Conservation (phyloP, 2,113 vertebrate species). For the Ammodytes marinus region DNA sequence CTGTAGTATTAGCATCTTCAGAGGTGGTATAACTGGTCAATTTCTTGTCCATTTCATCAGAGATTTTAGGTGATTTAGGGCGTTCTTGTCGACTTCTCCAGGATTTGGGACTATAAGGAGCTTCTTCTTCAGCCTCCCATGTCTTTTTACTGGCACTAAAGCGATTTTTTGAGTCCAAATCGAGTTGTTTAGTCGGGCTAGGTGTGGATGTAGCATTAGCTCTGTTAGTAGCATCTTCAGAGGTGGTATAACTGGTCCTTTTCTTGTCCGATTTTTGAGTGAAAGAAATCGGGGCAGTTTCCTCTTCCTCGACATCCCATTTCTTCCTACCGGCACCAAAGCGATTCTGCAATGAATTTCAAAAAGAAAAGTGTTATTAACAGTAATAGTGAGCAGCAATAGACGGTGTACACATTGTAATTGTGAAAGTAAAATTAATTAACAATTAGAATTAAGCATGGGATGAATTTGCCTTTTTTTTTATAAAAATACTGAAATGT, state of each 20-base stretch:
- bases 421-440: too few species aligned
- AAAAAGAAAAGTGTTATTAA: too few species aligned
- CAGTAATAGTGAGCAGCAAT: too few species aligned
- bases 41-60: conserved; percentile 1
- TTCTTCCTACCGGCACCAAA: not conserved
- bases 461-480: too few species aligned
- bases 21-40: not conserved
- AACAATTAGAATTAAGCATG: too few species aligned
- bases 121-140: not conserved
- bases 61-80: too few species aligned
- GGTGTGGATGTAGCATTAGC: not conserved
- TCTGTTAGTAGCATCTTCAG: not conserved
- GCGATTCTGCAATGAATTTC: not conserved
- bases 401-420: too few species aligned
- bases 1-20: too few species aligned
- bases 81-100: not conserved
- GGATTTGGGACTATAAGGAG: not conserved
- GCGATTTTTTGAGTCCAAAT: not conserved
- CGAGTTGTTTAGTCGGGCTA: not conserved
- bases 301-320: not conserved
- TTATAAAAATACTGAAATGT: too few species aligned
- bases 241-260: conserved; percentile 1
- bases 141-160: not conserved
- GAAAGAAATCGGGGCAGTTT: too few species aligned
- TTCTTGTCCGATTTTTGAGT: not conserved